Evolutionary conservation across 37 sponge, comb jelly and placozoan genomes (phyloP).

Genomic region (Haliclona indistincta): DNA sequence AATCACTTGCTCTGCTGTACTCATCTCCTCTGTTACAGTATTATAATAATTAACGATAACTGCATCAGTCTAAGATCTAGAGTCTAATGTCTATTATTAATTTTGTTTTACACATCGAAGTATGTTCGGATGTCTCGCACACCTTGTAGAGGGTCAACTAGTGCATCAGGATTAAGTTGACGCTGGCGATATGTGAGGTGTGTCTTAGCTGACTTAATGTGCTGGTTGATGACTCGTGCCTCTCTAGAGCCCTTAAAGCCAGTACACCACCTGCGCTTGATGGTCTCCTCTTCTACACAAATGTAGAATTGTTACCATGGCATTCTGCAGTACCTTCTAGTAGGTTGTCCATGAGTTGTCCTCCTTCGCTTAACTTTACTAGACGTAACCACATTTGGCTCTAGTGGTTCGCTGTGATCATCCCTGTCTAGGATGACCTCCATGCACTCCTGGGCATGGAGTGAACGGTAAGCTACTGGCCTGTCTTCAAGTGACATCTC

Average conservation of each 20-base stretch:
- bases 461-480: background rate
- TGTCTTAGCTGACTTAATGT: background rate
- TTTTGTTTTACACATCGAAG: no score
- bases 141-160: background rate
- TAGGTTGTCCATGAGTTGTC: no score
- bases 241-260: slow-evolving; percentile 10
- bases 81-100: no score
- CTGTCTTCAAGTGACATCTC: background rate
- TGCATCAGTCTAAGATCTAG: no score
- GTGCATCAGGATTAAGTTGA: background rate
- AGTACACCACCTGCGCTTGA: background rate
- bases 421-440: slow-evolving; percentile 1
- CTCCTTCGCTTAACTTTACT: no score
- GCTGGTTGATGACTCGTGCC: slow-evolving; percentile 12
- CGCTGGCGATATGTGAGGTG: background rate
- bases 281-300: background rate
- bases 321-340: no score
- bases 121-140: slow-evolving; percentile 4
- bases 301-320: slow-evolving; percentile 1
- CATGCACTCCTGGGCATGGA: background rate
- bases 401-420: slow-evolving; percentile 1
- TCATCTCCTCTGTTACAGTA: no score
- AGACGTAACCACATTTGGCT: no score
- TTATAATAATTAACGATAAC: no score
- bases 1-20: no score